A percentile compares a stretch with the other conserved stretches of the same genome.
Evolutionary conservation across 2,113 vertebrate species (phyloP).

Genomic region (Capra hircus): DNA sequence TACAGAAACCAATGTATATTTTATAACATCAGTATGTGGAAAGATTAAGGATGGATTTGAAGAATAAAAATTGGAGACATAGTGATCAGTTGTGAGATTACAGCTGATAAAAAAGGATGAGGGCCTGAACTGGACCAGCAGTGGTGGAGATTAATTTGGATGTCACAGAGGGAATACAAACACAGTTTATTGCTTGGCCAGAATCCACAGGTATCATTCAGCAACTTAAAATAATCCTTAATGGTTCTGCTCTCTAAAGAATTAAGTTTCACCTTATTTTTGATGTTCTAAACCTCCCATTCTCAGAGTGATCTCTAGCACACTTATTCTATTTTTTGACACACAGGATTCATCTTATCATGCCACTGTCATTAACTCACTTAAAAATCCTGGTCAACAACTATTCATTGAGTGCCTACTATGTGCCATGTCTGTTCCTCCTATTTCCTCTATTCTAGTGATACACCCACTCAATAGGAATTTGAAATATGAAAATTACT

Average conservation of each 20-base stretch:
- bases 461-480: not conserved
- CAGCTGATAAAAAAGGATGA: not conserved
- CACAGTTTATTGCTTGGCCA: not conserved
- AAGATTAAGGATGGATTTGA: not conserved
- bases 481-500: not conserved
- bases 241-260: not conserved
- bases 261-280: not conserved
- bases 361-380: not conserved
- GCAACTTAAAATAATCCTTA: not conserved
- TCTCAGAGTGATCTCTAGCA: not conserved
- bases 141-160: not conserved
- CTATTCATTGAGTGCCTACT: not conserved
- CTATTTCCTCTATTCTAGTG: not conserved
- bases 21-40: not conserved
- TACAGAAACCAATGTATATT: not conserved
- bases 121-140: not conserved
- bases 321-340: not conserved
- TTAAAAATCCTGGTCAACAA: not conserved
- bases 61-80: not conserved
- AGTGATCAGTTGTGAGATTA: not conserved
- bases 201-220: not conserved
- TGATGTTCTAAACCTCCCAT: not conserved
- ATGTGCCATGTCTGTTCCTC: not conserved
- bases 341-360: not conserved
- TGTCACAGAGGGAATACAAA: not conserved